Percentiles rank a stretch among this genome's conserved stretches.
phyloP scores from a whole-genome alignment of 2,888 invertebrate genomes.

The Vesta saturnalis region DNA sequence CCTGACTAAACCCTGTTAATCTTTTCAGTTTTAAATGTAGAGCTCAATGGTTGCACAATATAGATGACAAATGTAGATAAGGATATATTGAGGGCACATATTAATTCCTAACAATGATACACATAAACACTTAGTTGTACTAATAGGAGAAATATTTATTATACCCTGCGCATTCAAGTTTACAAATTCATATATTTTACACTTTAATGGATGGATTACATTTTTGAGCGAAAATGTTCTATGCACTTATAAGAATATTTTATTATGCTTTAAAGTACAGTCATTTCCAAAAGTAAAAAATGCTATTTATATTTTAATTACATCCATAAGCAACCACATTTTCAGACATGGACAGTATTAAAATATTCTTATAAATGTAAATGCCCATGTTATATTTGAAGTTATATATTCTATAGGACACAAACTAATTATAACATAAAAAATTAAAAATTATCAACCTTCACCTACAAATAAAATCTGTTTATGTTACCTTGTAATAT shows the following conservation, averaged over 20 bases:
- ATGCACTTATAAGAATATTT: slow-evolving; percentile 39
- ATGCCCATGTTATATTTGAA: slow-evolving; percentile 30
- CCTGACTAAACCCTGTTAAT: slow-evolving; percentile 31
- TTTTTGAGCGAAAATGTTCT: slow-evolving; percentile 58
- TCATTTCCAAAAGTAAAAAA: too few relatives aligned
- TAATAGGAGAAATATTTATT: slow-evolving; percentile 45
- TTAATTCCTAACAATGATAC: slow-evolving; percentile 37
- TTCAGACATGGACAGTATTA: slow-evolving; percentile 11
- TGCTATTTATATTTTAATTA: too few relatives aligned
- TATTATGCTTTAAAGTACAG: slow-evolving; percentile 5
- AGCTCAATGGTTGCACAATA: slow-evolving; percentile 7
- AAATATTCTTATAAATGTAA: slow-evolving; percentile 38
- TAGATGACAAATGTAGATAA: slow-evolving; percentile 22
- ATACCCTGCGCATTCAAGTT: slow-evolving; percentile 57
- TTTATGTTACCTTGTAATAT: background rate
- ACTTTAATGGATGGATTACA: slow-evolving; percentile 61
- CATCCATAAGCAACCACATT: background rate
- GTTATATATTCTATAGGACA: slow-evolving; percentile 18
- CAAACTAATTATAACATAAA: background rate
- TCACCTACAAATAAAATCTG: background rate
- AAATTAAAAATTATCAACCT: too few relatives aligned
- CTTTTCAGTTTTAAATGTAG: background rate
- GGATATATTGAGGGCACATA: slow-evolving; percentile 24
- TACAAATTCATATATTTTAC: slow-evolving; percentile 53
- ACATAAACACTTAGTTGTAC: slow-evolving; percentile 46